These are phyloP conservation scores for Orthonevra nobilis DNA, from an alignment of 2,888 invertebrate genomes.

Conservation along the genomic window DNA sequence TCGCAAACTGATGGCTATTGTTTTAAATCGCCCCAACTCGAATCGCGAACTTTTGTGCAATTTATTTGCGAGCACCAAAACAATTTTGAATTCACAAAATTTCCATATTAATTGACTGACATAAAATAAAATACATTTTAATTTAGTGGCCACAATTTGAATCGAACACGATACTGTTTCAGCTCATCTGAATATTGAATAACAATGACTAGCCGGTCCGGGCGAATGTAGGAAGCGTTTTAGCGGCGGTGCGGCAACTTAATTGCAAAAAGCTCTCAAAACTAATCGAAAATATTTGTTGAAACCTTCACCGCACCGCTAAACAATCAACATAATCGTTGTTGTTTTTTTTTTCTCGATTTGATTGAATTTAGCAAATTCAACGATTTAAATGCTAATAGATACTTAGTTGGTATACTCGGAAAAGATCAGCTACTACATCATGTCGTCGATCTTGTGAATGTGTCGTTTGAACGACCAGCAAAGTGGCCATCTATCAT, in stretches of 20 bases:
- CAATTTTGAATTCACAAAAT: constrained; percentile 21
- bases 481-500: constrained; percentile 57
- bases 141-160: constrained; percentile 65
- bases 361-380: constrained; percentile 44
- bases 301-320: constrained; percentile 4
- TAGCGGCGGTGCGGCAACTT: constrained; percentile 45
- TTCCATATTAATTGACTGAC: constrained; percentile 59
- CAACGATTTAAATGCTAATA: constrained; percentile 64
- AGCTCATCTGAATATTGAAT: constrained; percentile 50
- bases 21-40: constrained; percentile 1
- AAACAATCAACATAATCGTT: too few species aligned
- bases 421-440: constrained; percentile 57
- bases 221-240: constrained; percentile 51
- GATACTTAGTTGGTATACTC: constrained; percentile 33
- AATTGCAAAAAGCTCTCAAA: constrained; percentile 68
- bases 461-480: constrained; percentile 60
- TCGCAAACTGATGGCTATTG: constrained; percentile 16
- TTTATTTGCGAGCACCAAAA: constrained; percentile 19
- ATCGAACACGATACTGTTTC: constrained; percentile 60
- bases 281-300: constrained; percentile 65
- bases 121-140: constrained; percentile 61
- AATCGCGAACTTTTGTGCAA: constrained; percentile 3
- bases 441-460: constrained; percentile 64
- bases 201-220: neutral
- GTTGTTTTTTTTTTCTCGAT: too few species aligned